phyloP scores from a whole-genome alignment of 2,888 invertebrate species.

The Busseola fusca region DNA sequence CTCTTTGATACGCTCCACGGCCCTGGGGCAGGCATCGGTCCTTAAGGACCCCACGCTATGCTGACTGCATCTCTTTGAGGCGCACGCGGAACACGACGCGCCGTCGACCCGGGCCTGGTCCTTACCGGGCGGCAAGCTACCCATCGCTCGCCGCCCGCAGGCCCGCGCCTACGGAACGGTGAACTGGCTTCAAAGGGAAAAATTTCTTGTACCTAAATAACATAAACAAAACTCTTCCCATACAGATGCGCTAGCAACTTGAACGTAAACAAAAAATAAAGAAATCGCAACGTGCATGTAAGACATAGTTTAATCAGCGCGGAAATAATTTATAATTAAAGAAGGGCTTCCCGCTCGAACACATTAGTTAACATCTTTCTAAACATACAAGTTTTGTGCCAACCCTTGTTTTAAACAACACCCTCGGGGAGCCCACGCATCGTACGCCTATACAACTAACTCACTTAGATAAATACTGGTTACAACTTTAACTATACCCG shows the following conservation, averaged over 20 bases:
- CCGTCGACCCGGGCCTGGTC: too few relatives aligned
- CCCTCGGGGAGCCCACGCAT: constrained; percentile 23
- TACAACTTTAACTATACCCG: constrained; percentile 44
- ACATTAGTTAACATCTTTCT: constrained; percentile 46
- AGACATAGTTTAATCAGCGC: background rate
- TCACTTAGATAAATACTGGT: constrained; percentile 48
- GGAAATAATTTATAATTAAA: constrained; percentile 22
- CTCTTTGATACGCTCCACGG: too few relatives aligned
- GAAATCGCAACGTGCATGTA: background rate
- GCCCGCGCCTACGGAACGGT: constrained; percentile 2
- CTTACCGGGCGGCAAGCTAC: too few relatives aligned
- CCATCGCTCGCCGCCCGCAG: too few relatives aligned
- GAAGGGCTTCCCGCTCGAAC: constrained; percentile 10
- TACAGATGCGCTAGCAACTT: constrained; percentile 11
- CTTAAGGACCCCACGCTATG: too few relatives aligned
- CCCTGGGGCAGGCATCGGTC: too few relatives aligned
- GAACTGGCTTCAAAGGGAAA: background rate
- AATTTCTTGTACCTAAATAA: background rate
- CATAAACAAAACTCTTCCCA: background rate
- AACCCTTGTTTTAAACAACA: constrained; percentile 39
- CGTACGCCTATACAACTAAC: constrained; percentile 37
- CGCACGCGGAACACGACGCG: too few relatives aligned
- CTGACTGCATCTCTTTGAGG: too few relatives aligned
- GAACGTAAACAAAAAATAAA: background rate
- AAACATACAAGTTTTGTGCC: constrained; percentile 39